Base-by-base conservation (phyloP, 2,888 invertebrate species). In the Idaea dimidiata region DNA sequence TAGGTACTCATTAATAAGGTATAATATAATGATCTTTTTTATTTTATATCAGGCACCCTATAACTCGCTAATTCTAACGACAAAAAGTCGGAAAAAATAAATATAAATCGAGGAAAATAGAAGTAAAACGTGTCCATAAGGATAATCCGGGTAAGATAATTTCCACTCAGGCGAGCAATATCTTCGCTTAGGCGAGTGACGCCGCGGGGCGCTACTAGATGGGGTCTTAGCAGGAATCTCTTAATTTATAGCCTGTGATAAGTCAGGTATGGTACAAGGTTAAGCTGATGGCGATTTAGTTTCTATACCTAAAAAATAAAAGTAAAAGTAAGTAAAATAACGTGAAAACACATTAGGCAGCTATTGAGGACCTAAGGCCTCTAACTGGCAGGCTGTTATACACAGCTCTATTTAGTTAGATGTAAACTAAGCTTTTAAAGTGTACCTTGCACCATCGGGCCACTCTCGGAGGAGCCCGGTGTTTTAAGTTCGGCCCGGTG, bases 191-290 rank as follows among this genome's bases (percentile, higher is more conserved):
- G 82, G 83, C 79, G 79, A 79, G 80, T 78, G 83, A 82, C 88
- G 85, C 89, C 84, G 84, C 87, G 86, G 88, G 90, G 88, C 80
- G 81, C 84, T 72, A 80, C 81, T 82, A 87, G 89, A 84, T 86
- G 89, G 91, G 87, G 89, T 86, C 90, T 91, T 91, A 90, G 87
- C 86, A 83, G 88, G 89, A 86, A 91, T 89, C 91, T 91, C 91
- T 89, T 91, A 91, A 92, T 91, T 91, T 92, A 91, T 92, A 85
- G 91, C 89, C 69, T 75, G 70, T 76, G 78, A 80, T 84, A 78
- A 77, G 69, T 73, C 69, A 69, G 74, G 76, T 63, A n/a, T 67
- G 75, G 63, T 65, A 1, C 65, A 65, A 18, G 43, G 17, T n/a
- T 61, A 16, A 32, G 16, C n/a, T 56, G n/a, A 10, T 43, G 56